Evolutionary conservation across 2,888 invertebrate genomes (phyloP).

Genomic region (Lottia gigantea): DNA sequence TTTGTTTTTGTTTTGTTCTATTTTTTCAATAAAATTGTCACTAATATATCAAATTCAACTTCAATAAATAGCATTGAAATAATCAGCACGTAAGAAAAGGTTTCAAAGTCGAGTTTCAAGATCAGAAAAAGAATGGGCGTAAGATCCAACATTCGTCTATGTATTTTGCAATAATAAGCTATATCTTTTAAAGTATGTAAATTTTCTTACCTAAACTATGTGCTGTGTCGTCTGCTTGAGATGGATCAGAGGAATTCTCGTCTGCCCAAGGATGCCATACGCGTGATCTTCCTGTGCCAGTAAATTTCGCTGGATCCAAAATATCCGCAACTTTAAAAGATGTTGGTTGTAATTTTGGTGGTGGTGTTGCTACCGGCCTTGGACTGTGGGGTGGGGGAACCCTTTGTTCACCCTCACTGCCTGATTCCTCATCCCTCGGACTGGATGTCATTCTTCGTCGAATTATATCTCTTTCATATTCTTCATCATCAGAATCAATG

Average conservation of each 20-base stretch:
- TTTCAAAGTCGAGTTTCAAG: too few relatives aligned
- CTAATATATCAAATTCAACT: too few relatives aligned
- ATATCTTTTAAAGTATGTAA: not conserved
- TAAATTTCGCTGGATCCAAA: constrained; percentile 57
- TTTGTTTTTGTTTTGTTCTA: too few relatives aligned
- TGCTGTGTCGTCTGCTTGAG: constrained; percentile 14
- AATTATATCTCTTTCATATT: constrained; percentile 15
- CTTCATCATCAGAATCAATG: constrained; percentile 15
- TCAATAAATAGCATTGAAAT: too few relatives aligned
- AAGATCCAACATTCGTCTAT: too few relatives aligned
- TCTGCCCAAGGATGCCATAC: constrained; percentile 45
- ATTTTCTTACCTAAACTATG: constrained; percentile 22
- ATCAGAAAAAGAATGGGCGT: too few relatives aligned
- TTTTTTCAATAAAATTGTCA: too few relatives aligned
- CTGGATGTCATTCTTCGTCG: constrained; percentile 13
- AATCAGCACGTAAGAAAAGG: too few relatives aligned
- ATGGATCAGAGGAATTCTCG: constrained; percentile 17
- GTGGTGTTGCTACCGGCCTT: constrained; percentile 13
- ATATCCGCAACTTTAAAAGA: constrained; percentile 59
- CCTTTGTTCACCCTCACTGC: constrained; percentile 7
- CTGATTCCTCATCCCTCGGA: constrained; percentile 7
- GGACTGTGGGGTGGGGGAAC: constrained; percentile 20
- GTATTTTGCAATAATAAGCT: too few relatives aligned
- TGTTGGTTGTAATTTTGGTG: constrained; percentile 39
- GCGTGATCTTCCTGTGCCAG: constrained; percentile 36